These are phyloP conservation scores for Cryptus armator DNA, from an alignment of 2,888 invertebrate species.

Conservation along the genomic window DNA sequence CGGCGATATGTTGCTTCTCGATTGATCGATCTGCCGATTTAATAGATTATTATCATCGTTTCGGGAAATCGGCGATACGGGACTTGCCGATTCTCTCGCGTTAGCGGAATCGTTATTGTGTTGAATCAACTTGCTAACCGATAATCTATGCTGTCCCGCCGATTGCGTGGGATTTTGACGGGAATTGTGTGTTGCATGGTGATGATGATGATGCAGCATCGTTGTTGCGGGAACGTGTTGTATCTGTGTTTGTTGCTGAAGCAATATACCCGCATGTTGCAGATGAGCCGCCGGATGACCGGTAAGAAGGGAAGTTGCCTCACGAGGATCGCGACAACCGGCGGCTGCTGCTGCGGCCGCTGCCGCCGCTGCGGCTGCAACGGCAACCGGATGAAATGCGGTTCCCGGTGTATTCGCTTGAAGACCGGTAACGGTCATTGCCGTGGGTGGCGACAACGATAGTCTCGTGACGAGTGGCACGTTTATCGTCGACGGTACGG, in stretches of 20 bases:
- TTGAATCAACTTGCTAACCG: slow-evolving; percentile 80
- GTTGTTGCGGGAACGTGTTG: slow-evolving; percentile 78
- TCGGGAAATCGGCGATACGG: slow-evolving; percentile 74
- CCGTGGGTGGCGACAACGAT: slow-evolving; percentile 85
- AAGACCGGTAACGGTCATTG: slow-evolving; percentile 79
- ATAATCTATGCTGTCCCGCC: slow-evolving; percentile 78
- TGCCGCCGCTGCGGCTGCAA: slow-evolving; percentile 56
- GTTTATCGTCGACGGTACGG: slow-evolving; percentile 77
- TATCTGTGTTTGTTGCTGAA: slow-evolving; percentile 77
- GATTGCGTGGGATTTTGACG: slow-evolving; percentile 52
- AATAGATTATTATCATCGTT: slow-evolving; percentile 66
- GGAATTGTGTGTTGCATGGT: slow-evolving; percentile 49
- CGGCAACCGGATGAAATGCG: slow-evolving; percentile 77
- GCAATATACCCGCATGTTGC: slow-evolving; percentile 74
- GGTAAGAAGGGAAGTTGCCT: slow-evolving; percentile 72
- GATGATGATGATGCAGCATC: slow-evolving; percentile 71
- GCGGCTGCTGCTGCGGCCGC: slow-evolving; percentile 49
- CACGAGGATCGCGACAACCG: slow-evolving; percentile 76
- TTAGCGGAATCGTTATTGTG: slow-evolving; percentile 58
- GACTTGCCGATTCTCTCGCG: slow-evolving; percentile 74
- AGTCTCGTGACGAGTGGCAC: slow-evolving; percentile 81
- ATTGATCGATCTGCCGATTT: slow-evolving; percentile 62
- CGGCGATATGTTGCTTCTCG: slow-evolving; percentile 60
- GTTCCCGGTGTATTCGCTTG: slow-evolving; percentile 77
- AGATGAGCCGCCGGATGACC: slow-evolving; percentile 76